These are phyloP conservation scores for Zeus faber DNA, from an alignment of 2,113 vertebrate genomes.

Conservation along the genomic window DNA sequence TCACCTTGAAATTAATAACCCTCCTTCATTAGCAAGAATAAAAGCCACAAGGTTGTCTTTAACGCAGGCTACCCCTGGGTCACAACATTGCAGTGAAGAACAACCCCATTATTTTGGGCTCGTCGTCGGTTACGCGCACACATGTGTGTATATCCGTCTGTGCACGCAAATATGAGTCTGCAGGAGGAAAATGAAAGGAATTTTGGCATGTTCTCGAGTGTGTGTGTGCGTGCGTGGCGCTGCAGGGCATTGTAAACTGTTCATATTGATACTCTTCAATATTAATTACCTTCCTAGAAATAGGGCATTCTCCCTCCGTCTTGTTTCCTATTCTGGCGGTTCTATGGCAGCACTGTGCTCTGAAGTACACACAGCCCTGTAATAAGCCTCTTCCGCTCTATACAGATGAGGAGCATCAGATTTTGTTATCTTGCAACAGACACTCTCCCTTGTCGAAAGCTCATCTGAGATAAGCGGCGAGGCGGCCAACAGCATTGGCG, in stretches of 20 bases:
- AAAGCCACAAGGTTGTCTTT: slow-evolving; percentile 34
- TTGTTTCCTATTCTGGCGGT: too few relatives aligned
- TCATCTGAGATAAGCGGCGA: slow-evolving; percentile 19
- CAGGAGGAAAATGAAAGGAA: too few relatives aligned
- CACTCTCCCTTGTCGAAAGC: slow-evolving; percentile 11
- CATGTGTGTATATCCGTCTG: background rate
- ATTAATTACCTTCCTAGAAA: too few relatives aligned
- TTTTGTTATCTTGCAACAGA: slow-evolving; percentile 14
- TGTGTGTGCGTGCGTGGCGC: too few relatives aligned
- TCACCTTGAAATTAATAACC: slow-evolving; percentile 50
- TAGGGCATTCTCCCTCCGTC: too few relatives aligned
- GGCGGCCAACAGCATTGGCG: too few relatives aligned
- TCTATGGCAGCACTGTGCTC: too few relatives aligned
- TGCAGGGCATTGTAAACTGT: too few relatives aligned
- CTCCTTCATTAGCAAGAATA: slow-evolving; percentile 46
- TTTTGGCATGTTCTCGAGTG: background rate
- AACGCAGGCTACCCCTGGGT: slow-evolving; percentile 41
- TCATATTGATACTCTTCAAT: too few relatives aligned
- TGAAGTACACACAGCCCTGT: too few relatives aligned
- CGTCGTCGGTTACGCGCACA: too few relatives aligned
- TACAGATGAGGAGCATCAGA: slow-evolving; percentile 8
- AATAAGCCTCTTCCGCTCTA: too few relatives aligned
- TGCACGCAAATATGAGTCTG: background rate
- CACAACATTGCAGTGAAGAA: slow-evolving; percentile 34
- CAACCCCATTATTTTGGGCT: slow-evolving; percentile 42